Conservation (phyloP, 1,140 invertebrate species). For the Diabrotica virgifera region DNA sequence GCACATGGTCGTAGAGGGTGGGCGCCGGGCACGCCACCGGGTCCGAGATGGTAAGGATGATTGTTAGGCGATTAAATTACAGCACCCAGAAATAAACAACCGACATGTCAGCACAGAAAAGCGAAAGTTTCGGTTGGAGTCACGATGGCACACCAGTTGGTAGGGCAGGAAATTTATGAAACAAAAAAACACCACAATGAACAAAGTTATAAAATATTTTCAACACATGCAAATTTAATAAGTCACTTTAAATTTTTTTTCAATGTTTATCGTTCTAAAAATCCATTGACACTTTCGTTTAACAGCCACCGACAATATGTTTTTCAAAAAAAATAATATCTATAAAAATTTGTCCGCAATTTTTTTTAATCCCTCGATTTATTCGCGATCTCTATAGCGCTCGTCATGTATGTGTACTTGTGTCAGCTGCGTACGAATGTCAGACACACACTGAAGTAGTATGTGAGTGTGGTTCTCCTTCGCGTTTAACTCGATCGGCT, state of each 20-base stretch:
- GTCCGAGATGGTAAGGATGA: conserved; percentile 71
- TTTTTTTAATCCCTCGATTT: conserved; percentile 8
- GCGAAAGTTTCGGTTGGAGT: not conserved
- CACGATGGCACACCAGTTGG: conserved; percentile 15
- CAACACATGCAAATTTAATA: conserved; percentile 22
- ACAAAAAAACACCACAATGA: conserved; percentile 34
- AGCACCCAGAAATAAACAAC: conserved; percentile 34
- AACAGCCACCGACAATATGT: not conserved
- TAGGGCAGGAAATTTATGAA: conserved; percentile 31
- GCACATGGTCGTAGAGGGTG: conserved; percentile 77
- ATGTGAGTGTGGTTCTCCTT: conserved; percentile 21
- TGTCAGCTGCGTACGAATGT: conserved; percentile 41
- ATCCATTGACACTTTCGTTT: conserved; percentile 10
- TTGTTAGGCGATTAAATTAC: conserved; percentile 46
- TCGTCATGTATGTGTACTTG: conserved; percentile 31
- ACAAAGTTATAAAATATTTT: conserved; percentile 15
- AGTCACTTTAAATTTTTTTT: not conserved
- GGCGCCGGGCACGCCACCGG: conserved; percentile 73
- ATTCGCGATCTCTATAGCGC: conserved; percentile 39
- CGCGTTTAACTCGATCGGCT: conserved; percentile 38
- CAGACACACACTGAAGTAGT: conserved; percentile 46
- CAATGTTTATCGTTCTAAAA: conserved; percentile 6
- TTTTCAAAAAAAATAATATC: not conserved
- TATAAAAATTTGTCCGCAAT: not conserved
- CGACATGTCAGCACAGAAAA: not conserved